Evolutionary conservation across 2,113 vertebrate species (phyloP), one percentile per base, ranked within the genome.

Genomic region (Megalops atlanticus): DNA sequence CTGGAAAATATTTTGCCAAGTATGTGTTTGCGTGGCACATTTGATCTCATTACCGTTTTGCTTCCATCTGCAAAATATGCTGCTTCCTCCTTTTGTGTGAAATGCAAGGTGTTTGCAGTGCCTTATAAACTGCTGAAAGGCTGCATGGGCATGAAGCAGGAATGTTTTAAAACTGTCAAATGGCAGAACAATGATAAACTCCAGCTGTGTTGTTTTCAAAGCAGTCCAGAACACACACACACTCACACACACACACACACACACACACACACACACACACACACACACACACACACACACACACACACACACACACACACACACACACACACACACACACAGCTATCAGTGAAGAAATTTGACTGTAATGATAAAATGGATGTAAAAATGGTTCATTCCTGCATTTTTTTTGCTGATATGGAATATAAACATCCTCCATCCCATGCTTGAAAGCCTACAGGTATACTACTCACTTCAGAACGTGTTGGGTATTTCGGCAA

Each of bases 301-400:
- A n/a, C n/a, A n/a, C n/a, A n/a, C 90, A 90, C 84, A 84, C n/a
- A n/a, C n/a, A n/a, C n/a, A n/a, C n/a, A n/a, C n/a, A n/a, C n/a
- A n/a, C n/a, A n/a, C n/a, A n/a, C n/a, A n/a, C n/a, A n/a, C n/a
- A n/a, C n/a, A n/a, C n/a, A n/a, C n/a, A n/a, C 90, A 90, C 84
- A 84, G 85, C 84, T 86, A 77, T 85, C 79, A 89, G 88, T 15
- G 31, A n/a, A n/a, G 40, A 88, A 86, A 89, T 88, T 87, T 86
- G 88, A 87, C 83, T 77, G 85, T 90, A 92, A 92, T 91, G 87
- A 93, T 88, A 91, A 89, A 90, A 86, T 81, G 87, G 91, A 91
- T 89, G 64, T 68, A 87, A 81, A 84, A 18, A 7, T 41, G 12
- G 3, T 15, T 6, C 39, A 39, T 68, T 33, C 8, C 77, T 68